phyloP scores from a whole-genome alignment of 92 coral and sea anemone genomes.

The Nematostella vectensis region DNA sequence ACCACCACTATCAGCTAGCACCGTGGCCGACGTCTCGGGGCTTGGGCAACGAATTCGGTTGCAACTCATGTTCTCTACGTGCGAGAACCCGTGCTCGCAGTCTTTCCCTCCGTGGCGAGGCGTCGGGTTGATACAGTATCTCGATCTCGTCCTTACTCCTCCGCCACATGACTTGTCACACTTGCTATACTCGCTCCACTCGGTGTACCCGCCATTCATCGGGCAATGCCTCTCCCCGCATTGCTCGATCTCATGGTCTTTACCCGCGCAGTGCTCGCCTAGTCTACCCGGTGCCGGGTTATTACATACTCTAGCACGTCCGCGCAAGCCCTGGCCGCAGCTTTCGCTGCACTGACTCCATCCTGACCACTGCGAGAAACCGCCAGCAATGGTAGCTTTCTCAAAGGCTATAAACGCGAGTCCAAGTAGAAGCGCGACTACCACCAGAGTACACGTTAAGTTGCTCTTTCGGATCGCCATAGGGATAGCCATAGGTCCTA shows the following conservation, averaged over 20 bases:
- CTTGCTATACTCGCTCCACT: slow-evolving; percentile 83
- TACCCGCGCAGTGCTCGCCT: slow-evolving; percentile 15
- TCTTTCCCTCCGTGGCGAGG: slow-evolving; percentile 5
- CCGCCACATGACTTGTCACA: slow-evolving; percentile 84
- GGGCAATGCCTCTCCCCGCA: slow-evolving; percentile 18
- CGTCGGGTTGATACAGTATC: slow-evolving; percentile 7
- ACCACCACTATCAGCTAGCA: too few relatives aligned
- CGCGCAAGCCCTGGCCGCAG: slow-evolving; percentile 12
- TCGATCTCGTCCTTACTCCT: background rate
- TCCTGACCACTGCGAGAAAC: slow-evolving; percentile 8
- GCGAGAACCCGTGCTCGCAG: background rate
- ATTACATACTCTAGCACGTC: slow-evolving; percentile 2
- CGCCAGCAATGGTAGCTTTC: slow-evolving; percentile 13
- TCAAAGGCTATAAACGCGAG: too few relatives aligned
- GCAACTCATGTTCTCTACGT: background rate
- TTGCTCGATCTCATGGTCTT: background rate
- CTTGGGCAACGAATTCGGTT: slow-evolving; percentile 5
- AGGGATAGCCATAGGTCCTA: too few relatives aligned
- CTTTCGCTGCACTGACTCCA: slow-evolving; percentile 5
- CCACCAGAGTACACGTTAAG: too few relatives aligned
- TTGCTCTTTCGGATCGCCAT: too few relatives aligned
- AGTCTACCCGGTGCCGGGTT: slow-evolving; percentile 7
- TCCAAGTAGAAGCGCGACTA: too few relatives aligned
- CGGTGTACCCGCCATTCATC: slow-evolving; percentile 58
- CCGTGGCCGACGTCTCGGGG: too few relatives aligned